Evolutionary conservation across 2,113 vertebrate species (phyloP).

Genomic region (Noctilio leporinus): DNA sequence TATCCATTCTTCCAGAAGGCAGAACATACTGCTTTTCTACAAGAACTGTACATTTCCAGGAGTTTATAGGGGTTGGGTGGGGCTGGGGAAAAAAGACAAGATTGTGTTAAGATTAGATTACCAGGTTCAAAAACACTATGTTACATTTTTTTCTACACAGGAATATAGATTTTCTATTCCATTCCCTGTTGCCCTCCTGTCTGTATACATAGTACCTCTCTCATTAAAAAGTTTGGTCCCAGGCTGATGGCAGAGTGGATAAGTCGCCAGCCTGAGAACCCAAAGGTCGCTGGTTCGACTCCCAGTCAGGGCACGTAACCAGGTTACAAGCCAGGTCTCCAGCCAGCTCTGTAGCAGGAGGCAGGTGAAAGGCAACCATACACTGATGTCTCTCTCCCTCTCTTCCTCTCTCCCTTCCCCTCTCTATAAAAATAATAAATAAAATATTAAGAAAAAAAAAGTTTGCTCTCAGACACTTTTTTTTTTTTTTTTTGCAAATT

Average conservation of each 20-base stretch:
- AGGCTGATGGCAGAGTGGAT: too few relatives aligned
- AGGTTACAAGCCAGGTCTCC: too few relatives aligned
- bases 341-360: too few relatives aligned
- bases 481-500: slow-evolving; percentile 37
- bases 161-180: slow-evolving; percentile 3
- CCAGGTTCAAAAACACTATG: neutral
- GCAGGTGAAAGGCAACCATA: too few relatives aligned
- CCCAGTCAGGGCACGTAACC: too few relatives aligned
- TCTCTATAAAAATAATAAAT: too few relatives aligned
- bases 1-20: neutral
- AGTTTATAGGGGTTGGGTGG: neutral
- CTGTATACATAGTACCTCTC: neutral
- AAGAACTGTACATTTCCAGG: neutral
- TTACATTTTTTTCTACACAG: slow-evolving; percentile 2
- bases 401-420: too few relatives aligned
- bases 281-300: too few relatives aligned
- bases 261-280: too few relatives aligned
- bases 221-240: neutral
- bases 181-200: neutral
- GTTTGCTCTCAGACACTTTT: neutral
- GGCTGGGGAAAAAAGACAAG: neutral
- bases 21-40: neutral
- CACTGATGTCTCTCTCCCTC: too few relatives aligned
- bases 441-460: too few relatives aligned
- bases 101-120: slow-evolving; percentile 23